Percentiles rank a stretch among this genome's conserved stretches.
These are phyloP conservation scores for Papilio demoleus DNA, from an alignment of 2,888 invertebrate species.

Conservation along the genomic window DNA sequence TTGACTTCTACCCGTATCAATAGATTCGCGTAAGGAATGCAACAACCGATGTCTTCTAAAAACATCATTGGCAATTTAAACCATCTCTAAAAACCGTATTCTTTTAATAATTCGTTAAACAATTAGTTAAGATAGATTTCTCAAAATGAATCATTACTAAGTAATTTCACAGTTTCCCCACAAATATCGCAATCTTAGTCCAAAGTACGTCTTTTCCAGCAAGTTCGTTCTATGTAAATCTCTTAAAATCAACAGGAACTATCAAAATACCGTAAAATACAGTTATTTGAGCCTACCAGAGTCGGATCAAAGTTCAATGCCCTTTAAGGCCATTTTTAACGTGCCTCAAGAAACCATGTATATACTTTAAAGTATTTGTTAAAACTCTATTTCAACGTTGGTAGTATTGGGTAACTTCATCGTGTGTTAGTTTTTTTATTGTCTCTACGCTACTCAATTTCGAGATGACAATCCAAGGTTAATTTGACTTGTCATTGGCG, in stretches of 20 bases:
- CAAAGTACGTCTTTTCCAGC: too few species aligned
- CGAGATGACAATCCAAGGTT: constrained; percentile 6
- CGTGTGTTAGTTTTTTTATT: not conserved
- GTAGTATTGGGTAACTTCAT: not conserved
- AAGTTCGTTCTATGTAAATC: too few species aligned
- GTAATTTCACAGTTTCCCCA: too few species aligned
- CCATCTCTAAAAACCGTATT: not conserved
- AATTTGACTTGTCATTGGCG: constrained; percentile 11
- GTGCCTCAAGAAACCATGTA: not conserved
- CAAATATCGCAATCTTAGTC: too few species aligned
- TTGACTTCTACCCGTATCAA: not conserved
- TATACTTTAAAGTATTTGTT: not conserved
- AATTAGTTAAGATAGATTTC: too few species aligned
- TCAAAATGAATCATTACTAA: too few species aligned
- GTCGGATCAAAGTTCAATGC: constrained; percentile 4
- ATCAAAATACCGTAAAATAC: not conserved
- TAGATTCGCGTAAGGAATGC: constrained; percentile 19
- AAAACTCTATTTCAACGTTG: constrained; percentile 2
- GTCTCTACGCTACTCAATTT: not conserved
- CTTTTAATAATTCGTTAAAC: too few species aligned
- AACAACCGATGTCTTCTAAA: not conserved
- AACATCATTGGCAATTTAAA: not conserved
- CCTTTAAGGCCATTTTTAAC: not conserved
- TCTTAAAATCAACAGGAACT: not conserved
- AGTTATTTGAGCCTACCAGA: not conserved